These are phyloP conservation scores for Drosophila cyrtoloma DNA, from an alignment of 2,888 invertebrate genomes.

Conservation along the genomic window DNA sequence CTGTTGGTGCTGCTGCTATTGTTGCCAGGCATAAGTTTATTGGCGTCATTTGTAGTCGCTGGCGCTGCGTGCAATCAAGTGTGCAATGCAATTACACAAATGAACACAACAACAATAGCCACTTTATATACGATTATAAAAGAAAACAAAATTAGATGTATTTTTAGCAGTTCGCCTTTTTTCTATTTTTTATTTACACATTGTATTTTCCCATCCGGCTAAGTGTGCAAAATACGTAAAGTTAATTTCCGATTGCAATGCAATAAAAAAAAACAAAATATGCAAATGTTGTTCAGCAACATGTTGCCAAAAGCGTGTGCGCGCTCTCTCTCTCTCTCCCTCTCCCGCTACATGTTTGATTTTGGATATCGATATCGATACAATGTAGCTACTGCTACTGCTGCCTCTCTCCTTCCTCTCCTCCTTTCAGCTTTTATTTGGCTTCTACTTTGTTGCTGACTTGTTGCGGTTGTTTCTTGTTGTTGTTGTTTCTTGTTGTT, in stretches of 20 bases:
- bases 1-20: conserved; percentile 1
- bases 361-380: conserved; percentile 18
- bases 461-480: conserved; percentile 31
- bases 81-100: conserved; percentile 79
- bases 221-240: conserved; percentile 55
- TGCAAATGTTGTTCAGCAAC: conserved; percentile 58
- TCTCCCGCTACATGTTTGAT: not conserved
- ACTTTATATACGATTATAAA: conserved; percentile 30
- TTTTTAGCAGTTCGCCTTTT: conserved; percentile 30
- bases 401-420: conserved; percentile 2
- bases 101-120: conserved; percentile 48
- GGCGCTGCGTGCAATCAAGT: conserved; percentile 69
- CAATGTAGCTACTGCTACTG: not conserved
- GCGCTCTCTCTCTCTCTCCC: not conserved
- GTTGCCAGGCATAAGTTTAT: conserved; percentile 62
- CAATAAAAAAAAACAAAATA: conserved; percentile 12
- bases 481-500: conserved; percentile 51
- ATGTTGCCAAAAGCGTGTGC: conserved; percentile 47
- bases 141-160: conserved; percentile 17
- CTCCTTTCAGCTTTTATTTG: conserved; percentile 10
- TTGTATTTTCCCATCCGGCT: conserved; percentile 11
- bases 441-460: conserved; percentile 4
- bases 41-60: conserved; percentile 65
- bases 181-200: not conserved
- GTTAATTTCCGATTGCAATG: conserved; percentile 62